Base-by-base conservation (phyloP, 2,888 invertebrate species). In the Amphipoea lucens region DNA sequence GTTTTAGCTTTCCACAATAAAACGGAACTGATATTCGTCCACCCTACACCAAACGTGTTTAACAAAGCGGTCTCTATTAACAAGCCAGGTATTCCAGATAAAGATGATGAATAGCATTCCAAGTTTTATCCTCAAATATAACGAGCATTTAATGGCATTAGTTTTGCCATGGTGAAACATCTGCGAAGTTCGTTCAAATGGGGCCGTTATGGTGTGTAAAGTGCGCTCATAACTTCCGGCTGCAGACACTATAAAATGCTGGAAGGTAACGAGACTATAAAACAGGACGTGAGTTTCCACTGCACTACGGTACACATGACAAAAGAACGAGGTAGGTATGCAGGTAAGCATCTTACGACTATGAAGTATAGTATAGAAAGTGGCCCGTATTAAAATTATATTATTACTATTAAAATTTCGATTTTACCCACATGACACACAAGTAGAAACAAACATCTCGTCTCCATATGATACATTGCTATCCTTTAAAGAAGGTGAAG, bases 161-260 rank as follows among this genome's bases (percentile, higher is more conserved):
- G 83, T 68, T 85, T 76, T 74, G 74, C 60, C 40, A 73, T 76
- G 71, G 70, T 74, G 57, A 75, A 80, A 74, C 54, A 82, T 78
- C 68, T 76, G 74, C 54, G 65, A 71, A 76, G 60, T 69, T 66
- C 74, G 51, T 70, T 65, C 14, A 85, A 85, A 82, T 76, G 74
- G 45, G 65, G 69, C 29, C 78, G 78, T 86, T 78, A 73, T 78
- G 76, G 74, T 70, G 78, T 81, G 66, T 86, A 83, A 78, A 86
- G 71, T 78, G 75, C 20, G 63, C 78, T 78, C 65, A 80, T 74
- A 78, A 60, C 80, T 86, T 86, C 80, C 83, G 83, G 80, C 71
- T 76, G 74, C 54, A 86, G 74, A 76, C 71, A 78, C 76, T 54
- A 76, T 86, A 72, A 78, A 86, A 80, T 80, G 68, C 60, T 78